Conservation (phyloP, 2,797 vertebrate genomes). For the Channallabes apus region DNA sequence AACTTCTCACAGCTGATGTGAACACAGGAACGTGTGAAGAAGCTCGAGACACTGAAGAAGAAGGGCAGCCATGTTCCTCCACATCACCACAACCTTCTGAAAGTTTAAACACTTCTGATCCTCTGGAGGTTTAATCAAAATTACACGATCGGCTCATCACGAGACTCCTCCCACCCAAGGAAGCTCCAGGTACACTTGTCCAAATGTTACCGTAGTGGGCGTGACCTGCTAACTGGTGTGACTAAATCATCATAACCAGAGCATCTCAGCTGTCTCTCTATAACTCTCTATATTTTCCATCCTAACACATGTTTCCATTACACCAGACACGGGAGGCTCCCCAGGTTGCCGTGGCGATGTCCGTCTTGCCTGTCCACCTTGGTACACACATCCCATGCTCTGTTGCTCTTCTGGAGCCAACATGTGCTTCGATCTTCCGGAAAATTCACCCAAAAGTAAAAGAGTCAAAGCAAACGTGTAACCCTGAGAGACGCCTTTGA, state of each 20-base stretch:
- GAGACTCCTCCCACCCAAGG: not conserved
- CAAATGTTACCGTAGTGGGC: not conserved
- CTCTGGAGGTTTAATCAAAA: not conserved
- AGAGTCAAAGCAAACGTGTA: conserved; percentile 64
- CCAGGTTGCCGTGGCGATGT: conserved; percentile 55
- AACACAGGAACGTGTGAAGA: not conserved
- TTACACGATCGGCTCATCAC: not conserved
- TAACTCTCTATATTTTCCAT: not conserved
- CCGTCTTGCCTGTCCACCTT: conserved; percentile 45
- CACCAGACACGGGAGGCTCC: conserved; percentile 17
- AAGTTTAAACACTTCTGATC: not conserved
- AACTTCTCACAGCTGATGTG: not conserved
- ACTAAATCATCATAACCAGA: not conserved
- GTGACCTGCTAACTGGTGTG: not conserved
- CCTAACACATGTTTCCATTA: not conserved
- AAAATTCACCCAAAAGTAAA: conserved; percentile 30
- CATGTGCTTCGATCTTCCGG: conserved; percentile 31
- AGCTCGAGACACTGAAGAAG: not conserved
- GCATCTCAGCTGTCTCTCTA: not conserved
- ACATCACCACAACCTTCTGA: not conserved
- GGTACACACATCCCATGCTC: conserved; percentile 50
- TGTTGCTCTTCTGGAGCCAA: conserved; percentile 37
- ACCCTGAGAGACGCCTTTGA: conserved; percentile 66
- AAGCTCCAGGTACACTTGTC: not conserved
- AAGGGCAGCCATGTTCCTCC: not conserved